Base-by-base conservation (phyloP, 2,113 vertebrate species). In the Amblyopsis rosae region DNA sequence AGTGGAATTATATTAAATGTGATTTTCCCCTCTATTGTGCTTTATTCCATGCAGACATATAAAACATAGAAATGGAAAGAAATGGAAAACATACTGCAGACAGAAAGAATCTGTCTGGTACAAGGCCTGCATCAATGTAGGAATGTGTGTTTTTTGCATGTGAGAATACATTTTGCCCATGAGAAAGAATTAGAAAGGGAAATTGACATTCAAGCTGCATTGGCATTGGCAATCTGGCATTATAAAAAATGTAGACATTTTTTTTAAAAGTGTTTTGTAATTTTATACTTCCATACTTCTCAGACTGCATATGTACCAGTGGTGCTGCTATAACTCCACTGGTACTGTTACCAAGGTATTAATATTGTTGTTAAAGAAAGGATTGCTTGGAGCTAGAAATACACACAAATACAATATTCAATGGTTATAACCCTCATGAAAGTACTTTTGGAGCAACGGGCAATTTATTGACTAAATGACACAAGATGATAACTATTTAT, bases 141-240 rank as follows among this genome's bases (percentile, higher is more conserved):
- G 56, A 57, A n/a, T n/a, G 45, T 61, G 68, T 54, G 62, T 68
- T 85, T 65, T 85, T 75, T 80, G 63, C 69, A 74, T 70, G 73
- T 61, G 70, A 85, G 72, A 82, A 41, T 41, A 8, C 6, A 5
- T 41, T 41, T 41, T 1, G 1, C 35, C 35, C 3, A 77, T 76
- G 73, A 74, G 79, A 48, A 75, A 83, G 75, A 79, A 75, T 87
- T 86, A 82, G 70, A 87, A 90, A 88, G 70, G 75, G 77, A 41
- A 41, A 41, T 77, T 84, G 88, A 87, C 78, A 82, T 54, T 70
- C 67, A 67, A 90, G 77, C 69, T 70, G 50, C 63, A 15, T 68
- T 89, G 87, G 77, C 82, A 85, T 77, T 3, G 32, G 74, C 56
- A 45, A 60, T 81, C 75, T 85, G 85, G 86, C 79, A 76, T 54